A percentile compares a stretch with the other conserved stretches of the same genome.
phyloP scores from a whole-genome alignment of 2,888 invertebrate species.

The Sisyra terminalis region DNA sequence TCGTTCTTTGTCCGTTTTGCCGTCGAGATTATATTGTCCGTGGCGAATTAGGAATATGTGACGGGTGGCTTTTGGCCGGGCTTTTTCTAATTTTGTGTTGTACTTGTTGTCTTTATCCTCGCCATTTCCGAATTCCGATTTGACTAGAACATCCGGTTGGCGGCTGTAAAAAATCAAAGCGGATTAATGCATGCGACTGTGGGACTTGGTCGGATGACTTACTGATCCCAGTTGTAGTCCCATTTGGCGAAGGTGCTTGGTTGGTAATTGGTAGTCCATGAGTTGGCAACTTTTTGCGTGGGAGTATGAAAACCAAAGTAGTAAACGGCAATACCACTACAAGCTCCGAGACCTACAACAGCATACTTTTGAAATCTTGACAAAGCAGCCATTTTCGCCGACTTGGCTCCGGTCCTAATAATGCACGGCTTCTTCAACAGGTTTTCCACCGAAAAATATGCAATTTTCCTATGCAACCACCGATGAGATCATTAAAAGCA shows the following conservation, averaged over 20 bases:
- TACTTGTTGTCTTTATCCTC: conserved; percentile 39
- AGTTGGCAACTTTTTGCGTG: conserved; percentile 35
- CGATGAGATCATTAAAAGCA: too few species aligned
- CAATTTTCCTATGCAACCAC: too few species aligned
- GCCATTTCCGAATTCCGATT: conserved; percentile 36
- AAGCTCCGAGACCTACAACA: conserved; percentile 41
- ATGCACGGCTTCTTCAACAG: too few species aligned
- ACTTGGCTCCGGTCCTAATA: too few species aligned
- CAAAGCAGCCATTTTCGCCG: conserved; percentile 37
- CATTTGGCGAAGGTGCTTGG: conserved; percentile 48
- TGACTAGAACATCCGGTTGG: conserved; percentile 52
- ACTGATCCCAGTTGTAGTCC: conserved; percentile 86
- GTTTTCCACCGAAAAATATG: too few species aligned
- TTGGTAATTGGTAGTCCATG: conserved; percentile 51
- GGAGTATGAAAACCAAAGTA: conserved; percentile 26
- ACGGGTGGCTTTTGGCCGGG: conserved; percentile 44
- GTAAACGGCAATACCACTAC: conserved; percentile 46
- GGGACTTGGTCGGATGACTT: conserved; percentile 22
- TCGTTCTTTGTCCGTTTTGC: conserved; percentile 52
- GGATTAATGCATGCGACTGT: not conserved
- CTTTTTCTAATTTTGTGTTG: conserved; percentile 47
- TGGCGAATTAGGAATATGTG: conserved; percentile 85
- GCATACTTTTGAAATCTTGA: conserved; percentile 39
- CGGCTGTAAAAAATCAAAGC: conserved; percentile 32
- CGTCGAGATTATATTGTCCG: conserved; percentile 79